Conservation (phyloP, 1,140 invertebrate genomes). For the Potamilus streckersoni region DNA sequence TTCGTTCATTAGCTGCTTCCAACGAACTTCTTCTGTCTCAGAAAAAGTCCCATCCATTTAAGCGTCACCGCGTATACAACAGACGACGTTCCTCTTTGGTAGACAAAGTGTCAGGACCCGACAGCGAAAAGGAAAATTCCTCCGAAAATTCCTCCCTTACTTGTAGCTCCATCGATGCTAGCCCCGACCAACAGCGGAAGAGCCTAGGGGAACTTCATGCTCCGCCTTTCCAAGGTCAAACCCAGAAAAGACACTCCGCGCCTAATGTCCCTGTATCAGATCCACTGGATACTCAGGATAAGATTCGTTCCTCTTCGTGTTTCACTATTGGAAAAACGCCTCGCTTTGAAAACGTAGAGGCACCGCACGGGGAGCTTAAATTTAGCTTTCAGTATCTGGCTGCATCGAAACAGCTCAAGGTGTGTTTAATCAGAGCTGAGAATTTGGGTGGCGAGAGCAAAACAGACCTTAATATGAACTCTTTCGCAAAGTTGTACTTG, state of each 20-base stretch:
- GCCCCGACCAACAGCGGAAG: conserved; percentile 9
- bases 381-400: conserved; percentile 61
- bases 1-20: too few species aligned
- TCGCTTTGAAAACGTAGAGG: conserved; percentile 22
- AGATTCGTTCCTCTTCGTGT: conserved; percentile 36
- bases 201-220: conserved; percentile 17
- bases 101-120: conserved; percentile 14
- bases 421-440: conserved; percentile 57
- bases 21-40: background rate
- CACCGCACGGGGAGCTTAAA: conserved; percentile 60
- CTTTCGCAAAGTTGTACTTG: conserved; percentile 54
- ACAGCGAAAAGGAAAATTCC: conserved; percentile 6
- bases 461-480: conserved; percentile 46
- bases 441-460: conserved; percentile 50
- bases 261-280: conserved; percentile 33
- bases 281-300: conserved; percentile 8
- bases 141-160: conserved; percentile 15
- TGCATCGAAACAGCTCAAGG: conserved; percentile 53
- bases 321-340: conserved; percentile 18
- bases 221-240: conserved; percentile 7
- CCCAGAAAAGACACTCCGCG: conserved; percentile 53
- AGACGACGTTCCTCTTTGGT: conserved; percentile 53
- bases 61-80: conserved; percentile 46
- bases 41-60: background rate
- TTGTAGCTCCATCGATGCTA: conserved; percentile 8